Base-by-base conservation (phyloP, 2,888 invertebrate genomes). In the Agonum fuliginosum region DNA sequence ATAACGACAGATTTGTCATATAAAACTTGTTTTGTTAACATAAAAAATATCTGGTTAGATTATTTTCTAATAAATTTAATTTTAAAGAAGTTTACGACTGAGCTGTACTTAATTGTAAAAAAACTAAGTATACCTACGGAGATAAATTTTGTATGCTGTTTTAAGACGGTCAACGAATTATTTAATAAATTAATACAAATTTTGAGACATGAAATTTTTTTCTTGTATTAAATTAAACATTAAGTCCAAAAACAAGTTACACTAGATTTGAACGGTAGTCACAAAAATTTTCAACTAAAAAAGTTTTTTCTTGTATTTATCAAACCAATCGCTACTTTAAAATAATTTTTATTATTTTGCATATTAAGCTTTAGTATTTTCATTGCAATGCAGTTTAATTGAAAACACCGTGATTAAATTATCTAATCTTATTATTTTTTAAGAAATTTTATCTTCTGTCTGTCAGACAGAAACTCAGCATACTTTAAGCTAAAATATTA, bases 361-460 rank as follows among this genome's bases (percentile, higher is more conserved):
- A n/a, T n/a, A n/a, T n/a, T n/a, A n/a, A n/a, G n/a, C 37, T 37
- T 37, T 37, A 3, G n/a, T n/a, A 37, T 1, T 1, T 54, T 22
- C 54, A 54, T 24, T 27, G 24, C 54, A 54, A 54, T 24, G 54
- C 54, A 54, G 54, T 24, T 54, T 54, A 62, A 30, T 30, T 62
- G 30, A 62, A 62, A 27, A 12, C 20, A 12, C 10, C 58, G 19
- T 27, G 30, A 62, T 62, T 30, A 62, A 62, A 62, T 30, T 30
- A 62, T 62, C 58, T 62, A 62, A 62, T 62, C 58, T 27, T 62
- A 20, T 14, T 19, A 34, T 62, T 62, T 51, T 62, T 62, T 30
- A 62, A 62, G 58, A 62, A 62, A 62, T 62, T 30, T 62, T 62
- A 62, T 62, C 58, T 19, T 62, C 14, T 14, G 8, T 17, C n/a